Conservation (phyloP, 2,888 invertebrate genomes). For the Ischnura elegans region DNA sequence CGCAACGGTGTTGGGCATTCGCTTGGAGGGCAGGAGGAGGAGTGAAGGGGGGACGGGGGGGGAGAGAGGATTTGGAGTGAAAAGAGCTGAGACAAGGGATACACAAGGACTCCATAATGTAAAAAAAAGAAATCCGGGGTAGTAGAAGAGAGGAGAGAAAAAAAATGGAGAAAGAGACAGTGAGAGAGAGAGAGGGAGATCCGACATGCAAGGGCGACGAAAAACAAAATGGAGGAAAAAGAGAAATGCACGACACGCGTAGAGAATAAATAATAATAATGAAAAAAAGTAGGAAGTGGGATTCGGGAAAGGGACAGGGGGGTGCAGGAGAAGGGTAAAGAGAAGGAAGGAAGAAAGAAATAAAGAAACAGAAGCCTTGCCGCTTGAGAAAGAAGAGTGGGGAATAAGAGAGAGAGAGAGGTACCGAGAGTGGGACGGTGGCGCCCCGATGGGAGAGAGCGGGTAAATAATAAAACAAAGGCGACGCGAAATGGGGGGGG, state of each 20-base stretch:
- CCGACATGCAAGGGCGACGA: slow-evolving; percentile 50
- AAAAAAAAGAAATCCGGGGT: slow-evolving; percentile 35
- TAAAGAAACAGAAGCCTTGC: not conserved
- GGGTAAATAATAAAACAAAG: slow-evolving; percentile 54
- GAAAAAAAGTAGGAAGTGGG: not conserved
- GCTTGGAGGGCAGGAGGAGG: not conserved
- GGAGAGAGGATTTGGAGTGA: not conserved
- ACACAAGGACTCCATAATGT: slow-evolving; percentile 55
- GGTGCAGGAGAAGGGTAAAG: not conserved
- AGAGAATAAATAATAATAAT: slow-evolving; percentile 32
- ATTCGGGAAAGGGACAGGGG: not conserved
- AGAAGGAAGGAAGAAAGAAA: slow-evolving; percentile 9
- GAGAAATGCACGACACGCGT: slow-evolving; percentile 37
- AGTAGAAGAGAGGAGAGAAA: no score
- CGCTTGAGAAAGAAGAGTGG: slow-evolving; percentile 17
- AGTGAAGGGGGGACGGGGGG: not conserved
- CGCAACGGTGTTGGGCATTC: not conserved
- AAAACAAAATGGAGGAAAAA: slow-evolving; percentile 59
- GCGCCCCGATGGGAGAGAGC: slow-evolving; percentile 20
- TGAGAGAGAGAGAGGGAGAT: slow-evolving; percentile 24
- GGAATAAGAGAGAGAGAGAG: not conserved
- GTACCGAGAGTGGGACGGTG: slow-evolving; percentile 31
- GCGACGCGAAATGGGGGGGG: slow-evolving; percentile 18
- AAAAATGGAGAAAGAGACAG: not conserved
- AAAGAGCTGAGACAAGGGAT: slow-evolving; percentile 25